These are phyloP conservation scores for Masnerella sp. DNA, from an alignment of 2,888 invertebrate genomes.

Conservation along the genomic window DNA sequence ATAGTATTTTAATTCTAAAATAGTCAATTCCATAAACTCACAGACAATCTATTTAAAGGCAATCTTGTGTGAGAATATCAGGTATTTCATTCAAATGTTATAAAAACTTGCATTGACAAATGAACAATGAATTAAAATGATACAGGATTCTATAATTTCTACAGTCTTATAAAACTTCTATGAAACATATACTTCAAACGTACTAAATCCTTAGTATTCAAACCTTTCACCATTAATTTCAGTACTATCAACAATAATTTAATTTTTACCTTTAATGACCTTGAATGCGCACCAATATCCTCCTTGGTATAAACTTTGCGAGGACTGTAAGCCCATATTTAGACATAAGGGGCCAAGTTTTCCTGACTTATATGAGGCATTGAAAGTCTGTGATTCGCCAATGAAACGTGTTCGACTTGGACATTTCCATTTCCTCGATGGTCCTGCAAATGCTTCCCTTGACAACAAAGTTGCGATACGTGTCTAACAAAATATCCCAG, in stretches of 20 bases:
- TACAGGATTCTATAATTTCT: too few relatives aligned
- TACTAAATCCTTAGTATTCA: too few relatives aligned
- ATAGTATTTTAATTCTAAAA: too few relatives aligned
- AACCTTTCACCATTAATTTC: too few relatives aligned
- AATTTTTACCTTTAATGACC: not conserved
- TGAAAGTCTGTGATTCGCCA: slow-evolving; percentile 97
- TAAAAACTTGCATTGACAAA: too few relatives aligned
- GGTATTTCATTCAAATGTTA: too few relatives aligned
- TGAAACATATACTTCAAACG: too few relatives aligned
- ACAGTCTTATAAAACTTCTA: too few relatives aligned
- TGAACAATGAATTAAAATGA: too few relatives aligned
- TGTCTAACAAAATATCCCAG: slow-evolving; percentile 93
- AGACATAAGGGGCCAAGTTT: slow-evolving; percentile 84
- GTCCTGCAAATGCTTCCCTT: slow-evolving; percentile 86
- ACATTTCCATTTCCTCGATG: slow-evolving; percentile 92
- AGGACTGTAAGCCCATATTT: slow-evolving; percentile 87
- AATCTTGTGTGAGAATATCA: too few relatives aligned
- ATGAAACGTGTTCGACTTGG: slow-evolving; percentile 95
- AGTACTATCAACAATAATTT: slow-evolving; percentile 1
- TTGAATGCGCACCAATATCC: slow-evolving; percentile 77
- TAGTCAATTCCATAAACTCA: too few relatives aligned
- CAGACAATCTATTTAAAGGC: too few relatives aligned
- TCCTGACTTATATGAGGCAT: slow-evolving; percentile 92
- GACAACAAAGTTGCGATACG: slow-evolving; percentile 91
- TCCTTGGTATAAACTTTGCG: slow-evolving; percentile 81